These are phyloP conservation scores for Nephrotoma flavescens DNA, from an alignment of 2,888 invertebrate species.

Conservation along the genomic window DNA sequence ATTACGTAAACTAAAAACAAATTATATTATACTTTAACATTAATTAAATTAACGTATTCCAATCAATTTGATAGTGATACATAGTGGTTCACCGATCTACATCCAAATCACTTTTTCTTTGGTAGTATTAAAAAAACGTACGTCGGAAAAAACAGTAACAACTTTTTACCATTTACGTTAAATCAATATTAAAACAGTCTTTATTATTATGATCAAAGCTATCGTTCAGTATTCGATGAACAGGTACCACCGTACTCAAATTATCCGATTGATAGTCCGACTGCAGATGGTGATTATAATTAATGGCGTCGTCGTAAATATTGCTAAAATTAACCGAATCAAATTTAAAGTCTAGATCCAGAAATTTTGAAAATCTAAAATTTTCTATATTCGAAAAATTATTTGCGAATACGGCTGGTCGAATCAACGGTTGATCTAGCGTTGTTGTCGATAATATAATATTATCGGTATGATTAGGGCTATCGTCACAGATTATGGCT, in stretches of 20 bases:
- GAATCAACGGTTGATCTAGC: conserved; percentile 1
- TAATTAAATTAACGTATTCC: too few species aligned
- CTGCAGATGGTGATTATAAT: not conserved
- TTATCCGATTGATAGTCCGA: not conserved
- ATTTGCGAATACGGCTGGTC: conserved; percentile 4
- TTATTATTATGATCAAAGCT: not conserved
- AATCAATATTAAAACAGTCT: conserved; percentile 2
- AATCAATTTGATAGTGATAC: too few species aligned
- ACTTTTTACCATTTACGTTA: not conserved
- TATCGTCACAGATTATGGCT: not conserved
- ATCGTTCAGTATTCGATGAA: not conserved
- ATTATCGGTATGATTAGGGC: not conserved
- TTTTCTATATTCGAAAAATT: conserved; percentile 5
- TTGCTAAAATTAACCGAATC: not conserved
- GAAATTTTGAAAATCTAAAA: not conserved
- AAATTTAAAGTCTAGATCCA: not conserved
- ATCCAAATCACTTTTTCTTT: too few species aligned
- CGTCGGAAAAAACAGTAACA: too few species aligned
- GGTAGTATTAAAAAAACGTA: too few species aligned
- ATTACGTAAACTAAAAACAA: too few species aligned
- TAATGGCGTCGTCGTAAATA: not conserved
- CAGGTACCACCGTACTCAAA: not conserved
- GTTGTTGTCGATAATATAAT: not conserved
- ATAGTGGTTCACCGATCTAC: too few species aligned
- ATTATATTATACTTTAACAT: too few species aligned